Base-by-base conservation (phyloP, 2,888 invertebrate species). In the Drosophila cognata region DNA sequence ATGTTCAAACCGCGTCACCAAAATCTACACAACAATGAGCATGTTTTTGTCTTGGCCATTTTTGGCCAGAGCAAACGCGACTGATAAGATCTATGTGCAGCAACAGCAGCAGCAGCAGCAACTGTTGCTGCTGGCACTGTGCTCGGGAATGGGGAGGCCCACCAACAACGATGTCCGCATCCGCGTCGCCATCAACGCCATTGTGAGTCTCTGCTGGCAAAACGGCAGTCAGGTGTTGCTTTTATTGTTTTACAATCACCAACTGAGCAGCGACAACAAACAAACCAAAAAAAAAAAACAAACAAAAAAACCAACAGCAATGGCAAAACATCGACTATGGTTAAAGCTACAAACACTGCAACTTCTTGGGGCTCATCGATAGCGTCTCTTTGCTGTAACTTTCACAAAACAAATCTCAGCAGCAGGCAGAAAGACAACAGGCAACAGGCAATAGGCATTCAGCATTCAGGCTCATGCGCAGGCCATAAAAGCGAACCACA, bases 201-300 rank as follows among this genome's bases (percentile, higher is more conserved):
- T 89, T 88, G 88, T 85, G 70, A 70, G 70, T 43, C 74, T 52
- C 21, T 36, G 57, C 57, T 50, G 46, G 69, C 53, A 59, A 77
- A 88, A 82, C 88, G 77, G 84, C 89, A 88, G 89, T 87, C 87
- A 87, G 89, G 87, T 89, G 88, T 87, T 87, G 89, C 88, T 87
- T 87, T 89, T 89, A 89, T 87, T 87, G 87, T 87, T 88, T 87
- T 85, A 88, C 89, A 89, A 87, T 87, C 87, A 89, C 86, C 85
- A 77, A 58, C 66, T 67, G 46, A 48, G 46, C 53, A 57, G 25
- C 35, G 21, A 21, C 18, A 59, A 33, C 38, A 53, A 38, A 7
- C 18, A 38, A 13, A 46, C 35, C 21, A 21, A 21, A 21, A 21
- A 21, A 21, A 21, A 21, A 21, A 21, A 58, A 60, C 16, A 50